Evolutionary conservation across 1,140 invertebrate genomes (phyloP).

Genomic region (Ceratina japonica): DNA sequence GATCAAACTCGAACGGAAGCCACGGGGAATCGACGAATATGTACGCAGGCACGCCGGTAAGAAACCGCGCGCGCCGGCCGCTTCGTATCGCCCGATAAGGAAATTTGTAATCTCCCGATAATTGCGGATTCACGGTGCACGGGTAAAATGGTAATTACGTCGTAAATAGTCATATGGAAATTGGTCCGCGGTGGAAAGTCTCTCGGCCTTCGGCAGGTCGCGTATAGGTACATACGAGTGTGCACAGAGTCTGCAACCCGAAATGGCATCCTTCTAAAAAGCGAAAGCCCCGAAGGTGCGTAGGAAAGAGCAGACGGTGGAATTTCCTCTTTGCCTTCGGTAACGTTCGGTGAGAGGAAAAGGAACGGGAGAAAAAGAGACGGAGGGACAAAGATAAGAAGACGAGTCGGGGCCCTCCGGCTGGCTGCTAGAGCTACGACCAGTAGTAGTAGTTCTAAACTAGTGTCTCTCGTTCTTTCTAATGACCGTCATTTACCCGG

Average conservation of each 20-base stretch:
- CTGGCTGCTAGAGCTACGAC: background rate
- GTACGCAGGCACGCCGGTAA: too few relatives aligned
- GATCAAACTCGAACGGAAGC: constrained; percentile 6
- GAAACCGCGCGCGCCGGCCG: too few relatives aligned
- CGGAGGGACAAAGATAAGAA: background rate
- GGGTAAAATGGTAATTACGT: constrained; percentile 19
- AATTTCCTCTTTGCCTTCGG: constrained; percentile 20
- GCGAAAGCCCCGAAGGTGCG: constrained; percentile 1
- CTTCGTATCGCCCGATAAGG: constrained; percentile 20
- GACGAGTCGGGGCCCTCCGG: constrained; percentile 19
- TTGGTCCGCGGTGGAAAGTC: constrained; percentile 21
- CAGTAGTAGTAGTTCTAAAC: constrained; percentile 49
- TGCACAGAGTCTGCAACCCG: background rate
- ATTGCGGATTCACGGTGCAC: background rate
- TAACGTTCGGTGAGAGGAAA: constrained; percentile 23
- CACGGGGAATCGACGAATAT: background rate
- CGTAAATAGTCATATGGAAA: constrained; percentile 27
- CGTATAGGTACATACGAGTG: background rate
- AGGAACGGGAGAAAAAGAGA: constrained; percentile 4
- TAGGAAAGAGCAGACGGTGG: constrained; percentile 16
- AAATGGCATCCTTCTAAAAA: constrained; percentile 17
- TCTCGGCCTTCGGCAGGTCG: background rate
- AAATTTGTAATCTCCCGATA: constrained; percentile 43
- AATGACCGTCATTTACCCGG: constrained; percentile 67
- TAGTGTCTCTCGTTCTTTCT: constrained; percentile 51